A percentile compares a stretch with the other conserved stretches of the same genome.
Evolutionary conservation across 2,797 vertebrate genomes (phyloP).

Genomic region (Varecia variegata): DNA sequence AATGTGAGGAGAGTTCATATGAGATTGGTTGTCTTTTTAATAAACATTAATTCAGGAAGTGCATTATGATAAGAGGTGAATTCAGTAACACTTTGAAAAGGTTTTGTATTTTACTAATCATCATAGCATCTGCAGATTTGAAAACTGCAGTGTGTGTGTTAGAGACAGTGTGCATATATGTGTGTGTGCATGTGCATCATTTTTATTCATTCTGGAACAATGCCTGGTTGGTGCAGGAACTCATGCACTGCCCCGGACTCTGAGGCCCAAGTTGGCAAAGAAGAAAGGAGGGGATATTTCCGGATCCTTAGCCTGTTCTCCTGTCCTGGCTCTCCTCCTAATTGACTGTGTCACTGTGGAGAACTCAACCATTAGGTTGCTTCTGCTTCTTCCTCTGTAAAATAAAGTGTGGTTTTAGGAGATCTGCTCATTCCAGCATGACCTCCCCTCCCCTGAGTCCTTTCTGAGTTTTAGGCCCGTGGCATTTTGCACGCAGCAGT

Average conservation of each 20-base stretch:
- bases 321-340: accelerated
- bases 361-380: background rate
- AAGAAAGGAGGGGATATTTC: too few relatives aligned
- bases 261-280: background rate
- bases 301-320: accelerated
- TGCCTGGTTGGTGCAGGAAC: background rate
- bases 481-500: background rate
- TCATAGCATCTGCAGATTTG: background rate
- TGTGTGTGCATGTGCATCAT: accelerated
- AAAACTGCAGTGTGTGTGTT: background rate
- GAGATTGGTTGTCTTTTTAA: background rate
- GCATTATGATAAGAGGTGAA: background rate
- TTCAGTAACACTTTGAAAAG: background rate
- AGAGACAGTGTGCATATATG: background rate
- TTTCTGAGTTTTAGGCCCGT: background rate
- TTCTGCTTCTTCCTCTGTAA: background rate
- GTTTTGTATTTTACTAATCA: background rate
- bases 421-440: background rate
- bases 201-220: background rate
- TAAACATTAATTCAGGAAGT: background rate
- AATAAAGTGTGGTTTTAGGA: background rate
- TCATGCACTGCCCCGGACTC: accelerated
- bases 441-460: too few relatives aligned
- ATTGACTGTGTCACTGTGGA: background rate
- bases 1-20: background rate